A percentile compares a stretch with the other conserved stretches of the same genome.
These are phyloP conservation scores for Meandrina meandrites DNA, from an alignment of 92 coral and sea anemone species.

Conservation along the genomic window DNA sequence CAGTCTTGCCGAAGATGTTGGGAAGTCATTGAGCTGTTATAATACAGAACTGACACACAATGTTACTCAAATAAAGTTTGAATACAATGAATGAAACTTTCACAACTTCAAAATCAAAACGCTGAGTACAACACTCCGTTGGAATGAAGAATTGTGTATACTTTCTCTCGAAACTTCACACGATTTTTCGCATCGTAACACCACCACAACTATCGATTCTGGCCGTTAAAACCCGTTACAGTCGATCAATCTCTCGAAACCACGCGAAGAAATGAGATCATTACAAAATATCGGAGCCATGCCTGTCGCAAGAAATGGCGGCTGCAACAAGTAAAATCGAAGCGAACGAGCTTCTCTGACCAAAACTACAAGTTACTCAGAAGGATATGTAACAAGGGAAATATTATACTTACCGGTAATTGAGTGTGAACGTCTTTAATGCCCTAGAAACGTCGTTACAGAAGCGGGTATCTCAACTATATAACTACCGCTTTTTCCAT, in stretches of 20 bases:
- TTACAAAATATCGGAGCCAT: neutral
- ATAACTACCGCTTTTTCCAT: constrained; percentile 33
- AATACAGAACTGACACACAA: neutral
- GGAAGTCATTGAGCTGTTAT: constrained; percentile 5
- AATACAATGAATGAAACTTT: constrained; percentile 33
- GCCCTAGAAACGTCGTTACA: constrained; percentile 45
- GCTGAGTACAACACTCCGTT: constrained; percentile 9
- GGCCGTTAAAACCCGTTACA: neutral
- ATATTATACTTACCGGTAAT: constrained; percentile 30
- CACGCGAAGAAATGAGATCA: constrained; percentile 17
- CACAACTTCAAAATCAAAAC: constrained; percentile 13
- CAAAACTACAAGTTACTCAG: neutral
- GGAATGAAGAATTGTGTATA: constrained; percentile 7
- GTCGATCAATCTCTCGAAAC: constrained; percentile 35
- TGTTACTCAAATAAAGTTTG: constrained; percentile 4
- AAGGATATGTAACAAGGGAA: neutral
- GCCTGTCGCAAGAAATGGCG: constrained; percentile 16
- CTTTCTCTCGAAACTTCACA: neutral
- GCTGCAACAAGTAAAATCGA: neutral
- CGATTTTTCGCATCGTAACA: neutral
- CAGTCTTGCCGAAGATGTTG: neutral
- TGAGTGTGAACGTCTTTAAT: constrained; percentile 20
- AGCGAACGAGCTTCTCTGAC: neutral
- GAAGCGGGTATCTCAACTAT: constrained; percentile 16
- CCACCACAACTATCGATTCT: neutral